Conservation (phyloP, 2,888 invertebrate species). For the Drosophila silvestris region DNA sequence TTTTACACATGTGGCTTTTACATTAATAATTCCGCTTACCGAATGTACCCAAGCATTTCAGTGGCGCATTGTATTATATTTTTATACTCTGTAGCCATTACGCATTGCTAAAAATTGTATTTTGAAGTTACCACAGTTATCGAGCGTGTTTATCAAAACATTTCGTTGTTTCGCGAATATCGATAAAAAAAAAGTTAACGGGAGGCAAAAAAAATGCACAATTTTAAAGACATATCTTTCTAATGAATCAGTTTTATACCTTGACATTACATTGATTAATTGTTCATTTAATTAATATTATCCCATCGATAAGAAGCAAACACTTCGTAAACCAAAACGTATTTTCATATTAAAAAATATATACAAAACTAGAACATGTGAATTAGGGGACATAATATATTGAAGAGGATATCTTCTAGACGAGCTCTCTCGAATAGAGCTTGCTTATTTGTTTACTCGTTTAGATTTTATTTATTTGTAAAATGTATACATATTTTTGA, state of each 20-base stretch:
- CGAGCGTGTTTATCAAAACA: not conserved
- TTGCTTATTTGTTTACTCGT: not conserved
- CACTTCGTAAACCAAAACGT: no score
- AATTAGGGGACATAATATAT: not conserved
- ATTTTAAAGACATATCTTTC: no score
- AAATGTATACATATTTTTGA: not conserved
- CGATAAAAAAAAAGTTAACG: not conserved
- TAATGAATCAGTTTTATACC: no score
- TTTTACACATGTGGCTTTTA: slow-evolving; percentile 33
- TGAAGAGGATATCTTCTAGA: not conserved
- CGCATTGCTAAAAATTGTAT: not conserved
- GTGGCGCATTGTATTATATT: not conserved
- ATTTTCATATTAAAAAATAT: no score
- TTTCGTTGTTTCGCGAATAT: not conserved
- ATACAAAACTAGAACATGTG: not conserved
- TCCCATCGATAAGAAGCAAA: no score
- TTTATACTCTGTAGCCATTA: not conserved
- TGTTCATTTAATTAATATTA: no score
- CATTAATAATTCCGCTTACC: slow-evolving; percentile 11
- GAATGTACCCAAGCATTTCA: slow-evolving; percentile 32
- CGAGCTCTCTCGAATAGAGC: not conserved
- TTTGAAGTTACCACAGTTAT: not conserved
- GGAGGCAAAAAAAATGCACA: not conserved
- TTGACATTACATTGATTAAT: no score
- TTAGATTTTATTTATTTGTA: not conserved